Conservation (phyloP, 2,888 invertebrate species). For the Celastrina argiolus region DNA sequence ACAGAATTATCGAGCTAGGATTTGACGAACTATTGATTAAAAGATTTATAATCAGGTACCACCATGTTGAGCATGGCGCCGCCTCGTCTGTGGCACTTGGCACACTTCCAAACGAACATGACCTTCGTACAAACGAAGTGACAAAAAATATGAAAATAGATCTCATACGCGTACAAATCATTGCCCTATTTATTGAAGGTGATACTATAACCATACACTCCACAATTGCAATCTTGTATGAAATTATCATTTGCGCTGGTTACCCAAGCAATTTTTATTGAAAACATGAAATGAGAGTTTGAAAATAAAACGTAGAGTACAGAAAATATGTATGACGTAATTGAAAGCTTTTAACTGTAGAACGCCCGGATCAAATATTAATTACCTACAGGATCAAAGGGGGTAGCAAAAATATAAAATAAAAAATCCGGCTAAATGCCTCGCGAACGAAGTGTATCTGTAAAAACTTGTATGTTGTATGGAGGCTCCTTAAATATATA, state of each 20-base stretch:
- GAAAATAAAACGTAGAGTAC: background rate
- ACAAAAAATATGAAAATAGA: slow-evolving; percentile 21
- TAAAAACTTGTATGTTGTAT: too few species aligned
- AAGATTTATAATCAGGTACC: background rate
- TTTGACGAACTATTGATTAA: slow-evolving; percentile 9
- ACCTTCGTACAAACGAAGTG: slow-evolving; percentile 14
- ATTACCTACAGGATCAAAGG: background rate
- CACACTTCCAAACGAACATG: background rate
- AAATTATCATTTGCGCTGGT: background rate
- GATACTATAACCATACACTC: background rate
- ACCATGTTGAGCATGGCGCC: slow-evolving; percentile 12
- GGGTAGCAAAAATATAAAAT: background rate
- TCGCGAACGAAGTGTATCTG: too few species aligned
- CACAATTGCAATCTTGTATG: background rate
- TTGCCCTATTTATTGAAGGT: slow-evolving; percentile 19
- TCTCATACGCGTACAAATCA: slow-evolving; percentile 17
- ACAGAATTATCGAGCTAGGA: background rate
- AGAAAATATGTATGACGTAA: background rate
- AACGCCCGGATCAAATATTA: background rate
- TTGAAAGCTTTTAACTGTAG: background rate
- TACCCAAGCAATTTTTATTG: background rate
- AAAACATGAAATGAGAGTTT: background rate
- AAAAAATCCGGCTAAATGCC: too few species aligned
- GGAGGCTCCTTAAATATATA: too few species aligned
- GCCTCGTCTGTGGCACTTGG: slow-evolving; percentile 13